These are phyloP conservation scores for Chaunax sp. DNA, from an alignment of 2,797 vertebrate genomes.

Conservation along the genomic window DNA sequence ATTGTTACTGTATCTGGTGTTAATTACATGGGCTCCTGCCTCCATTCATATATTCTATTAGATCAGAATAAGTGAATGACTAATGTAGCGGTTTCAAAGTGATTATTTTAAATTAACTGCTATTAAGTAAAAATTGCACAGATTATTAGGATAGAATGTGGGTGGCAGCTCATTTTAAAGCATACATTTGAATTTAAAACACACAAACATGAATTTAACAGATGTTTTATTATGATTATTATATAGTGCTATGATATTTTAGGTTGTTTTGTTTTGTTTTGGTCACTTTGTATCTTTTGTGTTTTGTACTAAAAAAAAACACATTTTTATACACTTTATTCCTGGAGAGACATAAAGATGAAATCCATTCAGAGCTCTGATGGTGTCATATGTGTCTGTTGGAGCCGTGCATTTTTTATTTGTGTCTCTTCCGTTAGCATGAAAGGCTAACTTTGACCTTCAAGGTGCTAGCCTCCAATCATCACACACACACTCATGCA, in stretches of 20 bases:
- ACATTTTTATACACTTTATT: too few relatives aligned
- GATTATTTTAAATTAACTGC: slow-evolving; percentile 17
- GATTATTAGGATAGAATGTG: too few relatives aligned
- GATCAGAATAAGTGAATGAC: too few relatives aligned
- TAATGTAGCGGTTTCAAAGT: slow-evolving; percentile 20
- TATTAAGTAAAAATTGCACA: slow-evolving; percentile 6
- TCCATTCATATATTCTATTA: slow-evolving; percentile 25
- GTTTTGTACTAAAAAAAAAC: too few relatives aligned
- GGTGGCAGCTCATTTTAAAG: not conserved
- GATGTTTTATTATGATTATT: too few relatives aligned
- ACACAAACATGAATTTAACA: not conserved
- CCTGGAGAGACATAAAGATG: too few relatives aligned
- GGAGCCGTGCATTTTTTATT: not conserved
- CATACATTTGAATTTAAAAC: not conserved
- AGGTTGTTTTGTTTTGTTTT: not conserved
- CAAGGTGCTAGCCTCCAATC: slow-evolving; percentile 12
- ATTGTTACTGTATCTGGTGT: too few relatives aligned
- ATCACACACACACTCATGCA: slow-evolving; percentile 15
- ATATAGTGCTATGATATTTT: not conserved
- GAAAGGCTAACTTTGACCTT: slow-evolving; percentile 27
- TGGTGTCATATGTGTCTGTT: too few relatives aligned
- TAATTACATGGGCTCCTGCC: too few relatives aligned
- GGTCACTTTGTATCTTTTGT: too few relatives aligned
- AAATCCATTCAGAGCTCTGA: too few relatives aligned
- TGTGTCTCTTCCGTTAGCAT: not conserved